phyloP scores from a whole-genome alignment of 2,797 vertebrate genomes.

The Leuciscus waleckii region DNA sequence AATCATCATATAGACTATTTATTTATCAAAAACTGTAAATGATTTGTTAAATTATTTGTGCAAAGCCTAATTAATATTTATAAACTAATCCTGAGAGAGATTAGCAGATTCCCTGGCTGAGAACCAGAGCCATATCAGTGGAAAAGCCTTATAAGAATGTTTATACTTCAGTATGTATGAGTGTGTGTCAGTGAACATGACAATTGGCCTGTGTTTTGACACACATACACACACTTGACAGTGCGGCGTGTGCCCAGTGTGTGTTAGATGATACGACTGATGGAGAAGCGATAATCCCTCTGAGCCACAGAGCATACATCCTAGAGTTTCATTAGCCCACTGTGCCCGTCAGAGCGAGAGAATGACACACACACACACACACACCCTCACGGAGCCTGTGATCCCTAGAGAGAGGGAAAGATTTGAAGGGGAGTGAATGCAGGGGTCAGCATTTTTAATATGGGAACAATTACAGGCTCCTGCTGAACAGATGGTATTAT shows the following conservation, averaged over 20 bases:
- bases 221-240: conserved; percentile 42
- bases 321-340: conserved; percentile 62
- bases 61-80: conserved; percentile 25
- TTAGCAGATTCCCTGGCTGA: conserved; percentile 10
- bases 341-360: conserved; percentile 45
- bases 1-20: not conserved
- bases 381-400: conserved; percentile 21
- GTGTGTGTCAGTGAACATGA: conserved; percentile 41
- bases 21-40: conserved; percentile 9
- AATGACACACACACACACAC: conserved; percentile 27
- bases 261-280: conserved; percentile 49
- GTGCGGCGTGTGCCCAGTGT: conserved; percentile 38
- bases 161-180: conserved; percentile 17
- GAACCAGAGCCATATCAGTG: not conserved
- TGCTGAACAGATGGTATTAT: conserved; percentile 58
- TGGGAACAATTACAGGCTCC: conserved; percentile 57
- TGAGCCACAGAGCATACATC: conserved; percentile 49
- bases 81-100: not conserved
- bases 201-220: conserved; percentile 50
- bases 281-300: conserved; percentile 56
- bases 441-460: conserved; percentile 64
- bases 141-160: conserved; percentile 18
- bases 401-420: conserved; percentile 39
- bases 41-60: conserved; percentile 27
- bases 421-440: conserved; percentile 58